phyloP scores from a whole-genome alignment of 2,113 vertebrate genomes.

The Madoqua kirkii region DNA sequence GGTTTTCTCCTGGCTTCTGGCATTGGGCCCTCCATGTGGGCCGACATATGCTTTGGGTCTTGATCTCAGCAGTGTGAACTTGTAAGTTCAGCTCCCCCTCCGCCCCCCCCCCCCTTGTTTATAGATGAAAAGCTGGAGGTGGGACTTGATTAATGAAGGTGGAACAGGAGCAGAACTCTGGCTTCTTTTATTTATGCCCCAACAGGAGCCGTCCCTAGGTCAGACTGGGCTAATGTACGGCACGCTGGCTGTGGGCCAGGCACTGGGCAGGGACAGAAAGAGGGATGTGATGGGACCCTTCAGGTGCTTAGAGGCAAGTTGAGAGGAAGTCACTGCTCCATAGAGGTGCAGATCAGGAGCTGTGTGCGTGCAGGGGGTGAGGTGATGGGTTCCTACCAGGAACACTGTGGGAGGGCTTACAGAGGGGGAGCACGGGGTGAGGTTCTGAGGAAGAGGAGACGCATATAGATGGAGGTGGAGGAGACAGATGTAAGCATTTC shows the following conservation, averaged over 20 bases:
- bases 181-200: neutral
- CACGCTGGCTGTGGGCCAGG: neutral
- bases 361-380: neutral
- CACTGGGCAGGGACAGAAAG: neutral
- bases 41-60: conserved; percentile 60
- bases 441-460: neutral
- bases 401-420: neutral
- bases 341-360: neutral
- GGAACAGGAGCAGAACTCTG: neutral
- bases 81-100: conserved; percentile 57
- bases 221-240: neutral
- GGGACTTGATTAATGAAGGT: conserved; percentile 64
- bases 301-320: neutral
- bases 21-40: neutral
- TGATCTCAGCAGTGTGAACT: conserved; percentile 51
- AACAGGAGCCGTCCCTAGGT: neutral
- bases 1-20: conserved; percentile 36
- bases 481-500: neutral
- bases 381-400: neutral
- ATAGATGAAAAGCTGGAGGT: conserved; percentile 50
- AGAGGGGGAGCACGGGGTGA: neutral
- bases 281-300: neutral
- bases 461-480: neutral
- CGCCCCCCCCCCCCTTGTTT: conserved; percentile 28
- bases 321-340: neutral